Conservation (phyloP, 2,888 invertebrate species). For the Tachina grossa region DNA sequence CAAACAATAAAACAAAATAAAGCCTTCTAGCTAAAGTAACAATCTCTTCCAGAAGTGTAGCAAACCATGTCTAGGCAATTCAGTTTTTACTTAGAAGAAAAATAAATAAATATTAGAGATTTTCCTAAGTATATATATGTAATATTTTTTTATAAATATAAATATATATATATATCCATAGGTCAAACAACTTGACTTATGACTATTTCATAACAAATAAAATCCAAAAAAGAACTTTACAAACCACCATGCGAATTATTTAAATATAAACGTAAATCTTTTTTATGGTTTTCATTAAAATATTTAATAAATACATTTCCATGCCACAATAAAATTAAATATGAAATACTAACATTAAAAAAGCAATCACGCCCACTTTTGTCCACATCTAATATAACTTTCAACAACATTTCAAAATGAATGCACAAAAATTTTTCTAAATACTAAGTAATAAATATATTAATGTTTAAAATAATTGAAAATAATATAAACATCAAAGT, state of each 20-base stretch:
- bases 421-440: conserved; percentile 11
- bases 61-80: too few species aligned
- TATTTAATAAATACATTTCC: conserved; percentile 4
- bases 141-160: too few species aligned
- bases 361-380: conserved; percentile 47
- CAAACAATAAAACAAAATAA: too few species aligned
- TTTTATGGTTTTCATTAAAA: not conserved
- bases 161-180: too few species aligned
- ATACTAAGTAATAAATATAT: conserved; percentile 33
- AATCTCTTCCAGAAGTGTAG: too few species aligned
- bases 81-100: too few species aligned
- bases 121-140: too few species aligned
- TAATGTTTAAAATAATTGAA: conserved; percentile 13
- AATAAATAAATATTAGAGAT: too few species aligned
- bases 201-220: not conserved
- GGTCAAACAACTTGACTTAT: not conserved
- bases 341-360: not conserved
- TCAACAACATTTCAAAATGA: conserved; percentile 30
- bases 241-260: conserved; percentile 31
- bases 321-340: conserved; percentile 13
- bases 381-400: conserved; percentile 31
- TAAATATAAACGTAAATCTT: not conserved
- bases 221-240: not conserved
- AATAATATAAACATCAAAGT: conserved; percentile 10
- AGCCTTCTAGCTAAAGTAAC: too few species aligned